phyloP scores from a whole-genome alignment of 1,140 invertebrate genomes.

The Muscidifurax raptorellus region DNA sequence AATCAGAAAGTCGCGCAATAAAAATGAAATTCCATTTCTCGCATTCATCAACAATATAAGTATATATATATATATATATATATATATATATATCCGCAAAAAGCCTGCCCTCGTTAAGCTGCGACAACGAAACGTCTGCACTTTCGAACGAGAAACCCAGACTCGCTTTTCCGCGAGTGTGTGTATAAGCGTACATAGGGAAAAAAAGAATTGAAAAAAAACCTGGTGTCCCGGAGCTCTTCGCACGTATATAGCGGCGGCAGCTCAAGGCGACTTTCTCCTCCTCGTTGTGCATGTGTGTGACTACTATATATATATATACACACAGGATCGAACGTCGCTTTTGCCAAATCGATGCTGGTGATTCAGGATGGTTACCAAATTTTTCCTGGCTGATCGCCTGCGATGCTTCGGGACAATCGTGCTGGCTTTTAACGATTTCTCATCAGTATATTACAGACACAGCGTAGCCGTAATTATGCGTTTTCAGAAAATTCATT shows the following conservation, averaged over 20 bases:
- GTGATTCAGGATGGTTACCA: neutral
- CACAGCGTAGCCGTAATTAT: too few relatives aligned
- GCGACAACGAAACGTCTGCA: neutral
- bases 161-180: neutral
- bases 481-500: neutral
- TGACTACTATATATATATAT: neutral
- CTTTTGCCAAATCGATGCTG: constrained; percentile 26
- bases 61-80: too few relatives aligned
- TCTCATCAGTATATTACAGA: too few relatives aligned
- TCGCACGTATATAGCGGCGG: neutral
- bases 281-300: neutral
- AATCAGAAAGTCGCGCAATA: neutral
- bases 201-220: neutral
- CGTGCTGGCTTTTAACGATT: neutral
- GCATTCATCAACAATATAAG: too few relatives aligned
- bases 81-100: too few relatives aligned
- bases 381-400: neutral
- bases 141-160: neutral
- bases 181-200: neutral
- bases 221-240: neutral
- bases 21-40: too few relatives aligned
- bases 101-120: neutral
- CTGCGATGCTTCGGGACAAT: neutral
- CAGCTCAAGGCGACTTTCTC: neutral
- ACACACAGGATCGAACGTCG: neutral